Evolutionary conservation across 2,113 vertebrate genomes (phyloP), one percentile per base, ranked within the genome.

Genomic region (Campylomormyrus tamandua): DNA sequence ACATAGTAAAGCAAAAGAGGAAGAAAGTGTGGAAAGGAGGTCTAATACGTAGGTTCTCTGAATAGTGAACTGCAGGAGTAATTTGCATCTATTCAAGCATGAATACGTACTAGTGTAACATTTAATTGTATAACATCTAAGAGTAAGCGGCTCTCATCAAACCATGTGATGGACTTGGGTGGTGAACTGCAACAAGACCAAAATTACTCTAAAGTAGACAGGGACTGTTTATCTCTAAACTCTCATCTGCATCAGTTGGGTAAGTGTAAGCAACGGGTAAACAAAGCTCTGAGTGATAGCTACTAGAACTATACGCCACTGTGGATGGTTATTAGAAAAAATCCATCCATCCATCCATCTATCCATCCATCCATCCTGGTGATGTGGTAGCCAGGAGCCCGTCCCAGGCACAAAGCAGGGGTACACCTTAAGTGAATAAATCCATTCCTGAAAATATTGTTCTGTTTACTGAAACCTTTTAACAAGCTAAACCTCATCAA

Each of bases 51-150:
- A 42, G 42, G 70, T 39, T 13, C 70, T 52, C 5, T 39, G 66
- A 89, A 42, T 84, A 84, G 6, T 24, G 39, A 84, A 46, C 83
- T 48, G 83, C 83, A n/a, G 39, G 42, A 42, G 39, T 89, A 52
- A 89, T 89, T 83, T 80, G 27, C n/a, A 19, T 88, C 42, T 17
- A 50, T 83, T 77, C 46, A 19, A 74, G 48, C 13, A 52, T 50
- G 58, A 74, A 70, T 50, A 4, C 2, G 7, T 50, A 89, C n/a
- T 80, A 50, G 66, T 39, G 66, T 42, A 74, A 21, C 21, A 58
- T 74, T 88, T n/a, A 84, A 84, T n/a, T 84, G 83, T 84, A 13
- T 48, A 84, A 84, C 42, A 48, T 48, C 42, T 84, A 48, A 84
- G 83, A 46, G 83, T 11, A 48, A 84, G 39, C 83, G 17, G 8